Evolutionary conservation across 2,888 invertebrate species (phyloP), one percentile per base, ranked within the genome.

Genomic region (Drosophila robusta): DNA sequence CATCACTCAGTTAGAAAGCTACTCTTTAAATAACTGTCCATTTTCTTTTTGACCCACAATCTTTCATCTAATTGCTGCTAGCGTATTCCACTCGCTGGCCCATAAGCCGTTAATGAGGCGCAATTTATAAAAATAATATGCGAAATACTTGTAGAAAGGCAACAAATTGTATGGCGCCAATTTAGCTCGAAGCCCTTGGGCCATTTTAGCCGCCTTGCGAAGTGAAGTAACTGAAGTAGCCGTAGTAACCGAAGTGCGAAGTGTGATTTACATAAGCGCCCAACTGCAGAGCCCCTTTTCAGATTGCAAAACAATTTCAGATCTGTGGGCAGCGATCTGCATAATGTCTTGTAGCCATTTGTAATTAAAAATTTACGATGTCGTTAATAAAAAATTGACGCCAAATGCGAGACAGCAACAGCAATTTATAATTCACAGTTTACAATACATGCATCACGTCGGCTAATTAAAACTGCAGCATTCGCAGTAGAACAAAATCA

Each of bases 321-420:
- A 26, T 68, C 64, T 50, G 42, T 49, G 64, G 42, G 34, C 47
- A 55, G 55, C 58, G 36, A 85, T 87, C 86, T 82, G 67, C 69
- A 79, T 83, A 81, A 76, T 77, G 83, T 82, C 88, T 85, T 83
- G 88, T 83, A 55, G 67, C 71, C 80, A 86, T 79, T 82, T 79
- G 83, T 86, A 88, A 83, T 88, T 84, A 82, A 82, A 84, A 87
- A 69, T 82, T 79, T 74, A 87, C 86, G 71, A 71, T 67, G 74
- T 62, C 69, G 76, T 85, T 79, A 71, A 81, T 85, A 63, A 80
- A 60, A 63, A 64, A 49, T 29, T 47, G 58, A 58, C 57, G 22
- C 29, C 50, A 50, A 65, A 22, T 18, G 69, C 51, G n/a, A n/a
- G 34, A 60, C 60, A 45, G 42, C 61, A 12, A 62, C 42, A 39